A percentile compares a stretch with the other conserved stretches of the same genome.
Evolutionary conservation across 2,888 invertebrate species (phyloP).

Genomic region (Clunio marinus): DNA sequence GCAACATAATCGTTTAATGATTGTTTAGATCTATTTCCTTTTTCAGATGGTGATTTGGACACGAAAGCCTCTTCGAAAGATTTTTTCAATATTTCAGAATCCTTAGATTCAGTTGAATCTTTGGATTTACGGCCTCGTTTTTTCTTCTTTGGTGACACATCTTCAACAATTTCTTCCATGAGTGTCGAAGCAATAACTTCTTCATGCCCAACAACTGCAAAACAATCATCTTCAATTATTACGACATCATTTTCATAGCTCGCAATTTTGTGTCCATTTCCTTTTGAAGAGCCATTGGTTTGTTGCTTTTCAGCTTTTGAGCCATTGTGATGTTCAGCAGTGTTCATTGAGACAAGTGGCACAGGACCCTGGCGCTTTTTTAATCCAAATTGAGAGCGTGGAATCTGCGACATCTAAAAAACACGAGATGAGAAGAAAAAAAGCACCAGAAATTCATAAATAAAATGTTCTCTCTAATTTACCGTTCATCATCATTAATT

Average conservation of each 20-base stretch:
- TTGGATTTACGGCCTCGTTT: not conserved
- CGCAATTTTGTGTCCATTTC: not conserved
- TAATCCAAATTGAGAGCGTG: conserved; percentile 30
- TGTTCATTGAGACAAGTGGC: not conserved
- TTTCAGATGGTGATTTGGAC: not conserved
- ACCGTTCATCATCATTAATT: not conserved
- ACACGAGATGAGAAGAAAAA: not conserved
- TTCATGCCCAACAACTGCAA: not conserved
- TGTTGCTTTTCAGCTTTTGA: not conserved
- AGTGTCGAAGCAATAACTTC: not conserved
- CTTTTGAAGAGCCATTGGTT: not conserved
- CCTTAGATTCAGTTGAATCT: conserved; percentile 11
- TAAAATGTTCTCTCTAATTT: not conserved
- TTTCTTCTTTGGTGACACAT: not conserved
- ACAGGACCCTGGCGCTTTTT: not conserved
- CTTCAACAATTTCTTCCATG: not conserved
- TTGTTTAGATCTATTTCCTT: no score
- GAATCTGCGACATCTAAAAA: conserved; percentile 35
- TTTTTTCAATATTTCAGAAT: not conserved
- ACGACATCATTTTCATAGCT: conserved; percentile 9
- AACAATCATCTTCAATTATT: conserved; percentile 10
- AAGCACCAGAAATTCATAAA: not conserved
- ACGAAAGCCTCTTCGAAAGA: not conserved
- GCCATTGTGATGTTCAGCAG: not conserved
- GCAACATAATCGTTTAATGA: no score